Base-by-base conservation (phyloP, 2,113 vertebrate species). In the Engystomops pustulosus region DNA sequence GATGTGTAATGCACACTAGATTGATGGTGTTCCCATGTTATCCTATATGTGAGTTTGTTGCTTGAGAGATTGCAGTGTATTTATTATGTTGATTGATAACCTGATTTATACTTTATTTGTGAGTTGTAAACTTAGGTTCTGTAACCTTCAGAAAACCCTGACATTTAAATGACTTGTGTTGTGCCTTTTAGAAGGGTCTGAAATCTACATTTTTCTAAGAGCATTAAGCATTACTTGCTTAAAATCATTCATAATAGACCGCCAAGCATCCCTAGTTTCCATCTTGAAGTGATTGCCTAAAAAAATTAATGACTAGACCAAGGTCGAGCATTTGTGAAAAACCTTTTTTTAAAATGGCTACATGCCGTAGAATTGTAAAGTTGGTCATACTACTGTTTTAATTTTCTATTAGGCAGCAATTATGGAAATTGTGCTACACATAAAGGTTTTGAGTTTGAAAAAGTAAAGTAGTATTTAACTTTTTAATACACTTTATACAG, bases 371-470 rank as follows among this genome's bases (percentile, higher is more conserved):
- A 77, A 30, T 36, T 55, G 30, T 55, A 20, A n/a, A 15, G 12
- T 25, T 47, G 27, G 41, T 6, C 25, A 49, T 76, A 34, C 32
- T 55, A 25, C 32, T 77, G 47, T 76, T 76, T 76, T 76, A 76
- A 76, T 76, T 53, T 77, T 77, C 74, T 77, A 77, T 77, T 77
- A 77, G 30, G 30, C 51, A 58, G 75, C 51, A 60, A 60, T 60
- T 78, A 60, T 60, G 75, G 34, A 77, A 77, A 77, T 60, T 58
- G 41, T 38, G 32, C 34, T 41, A 25, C 20, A 41, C 3, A 41
- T 25, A 25, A 78, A 78, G 49, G 51, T 78, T 60, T 41, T 14
- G 51, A 25, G 32, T 36, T 36, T 38, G 34, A 25, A 41, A 41
- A 78, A 34, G 32, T 38, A 78, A 78, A 41, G 34, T 17, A 60